Conservation (phyloP, 2,888 invertebrate species). For the Minunthozetes semirufus region DNA sequence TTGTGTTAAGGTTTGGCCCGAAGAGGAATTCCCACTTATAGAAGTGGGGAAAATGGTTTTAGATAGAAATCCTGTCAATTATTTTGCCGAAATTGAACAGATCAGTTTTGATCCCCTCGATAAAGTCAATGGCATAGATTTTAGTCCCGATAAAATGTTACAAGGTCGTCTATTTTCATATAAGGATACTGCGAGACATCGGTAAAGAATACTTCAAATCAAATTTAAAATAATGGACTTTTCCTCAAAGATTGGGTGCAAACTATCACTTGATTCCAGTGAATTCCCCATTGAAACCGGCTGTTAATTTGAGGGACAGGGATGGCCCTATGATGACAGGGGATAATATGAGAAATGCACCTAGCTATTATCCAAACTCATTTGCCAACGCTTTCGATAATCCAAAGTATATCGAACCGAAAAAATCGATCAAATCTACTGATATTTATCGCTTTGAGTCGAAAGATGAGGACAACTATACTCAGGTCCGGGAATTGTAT, state of each 20-base stretch:
- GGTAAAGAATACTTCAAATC: conserved; percentile 50
- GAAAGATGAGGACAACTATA: conserved; percentile 81
- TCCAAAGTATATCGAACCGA: conserved; percentile 57
- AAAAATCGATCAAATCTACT: conserved; percentile 59
- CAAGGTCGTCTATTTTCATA: conserved; percentile 78
- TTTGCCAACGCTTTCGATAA: conserved; percentile 70
- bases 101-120: conserved; percentile 83
- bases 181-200: conserved; percentile 82
- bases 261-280: conserved; percentile 89
- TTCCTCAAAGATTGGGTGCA: conserved; percentile 60
- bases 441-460: conserved; percentile 65
- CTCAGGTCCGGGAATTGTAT: conserved; percentile 73
- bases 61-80: conserved; percentile 81
- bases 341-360: conserved; percentile 72
- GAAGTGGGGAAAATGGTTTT: conserved; percentile 78
- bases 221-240: background rate
- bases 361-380: conserved; percentile 95
- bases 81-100: conserved; percentile 89
- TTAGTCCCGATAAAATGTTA: conserved; percentile 89
- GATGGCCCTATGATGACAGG: conserved; percentile 71
- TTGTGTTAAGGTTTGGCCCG: conserved; percentile 61
- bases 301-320: too few species aligned
- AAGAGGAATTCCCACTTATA: conserved; percentile 75
- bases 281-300: conserved; percentile 74
- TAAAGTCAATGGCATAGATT: conserved; percentile 83